Evolutionary conservation across 2,888 invertebrate genomes (phyloP).

Genomic region (Acanthosepion pharaonis): DNA sequence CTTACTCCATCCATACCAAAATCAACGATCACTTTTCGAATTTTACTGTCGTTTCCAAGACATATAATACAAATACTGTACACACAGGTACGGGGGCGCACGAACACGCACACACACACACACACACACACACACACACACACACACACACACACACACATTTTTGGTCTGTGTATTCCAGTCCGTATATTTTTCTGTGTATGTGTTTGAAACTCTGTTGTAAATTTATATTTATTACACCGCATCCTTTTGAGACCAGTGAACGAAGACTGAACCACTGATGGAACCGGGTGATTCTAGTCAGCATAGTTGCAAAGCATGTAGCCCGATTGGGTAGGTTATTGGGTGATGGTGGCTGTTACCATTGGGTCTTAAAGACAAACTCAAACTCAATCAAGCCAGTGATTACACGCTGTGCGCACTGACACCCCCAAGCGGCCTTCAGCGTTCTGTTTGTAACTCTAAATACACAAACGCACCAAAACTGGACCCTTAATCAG

Average conservation of each 20-base stretch:
- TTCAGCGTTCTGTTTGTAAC: neutral
- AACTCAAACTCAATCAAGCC: neutral
- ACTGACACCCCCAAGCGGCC: neutral
- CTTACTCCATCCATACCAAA: no score
- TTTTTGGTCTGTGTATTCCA: no score
- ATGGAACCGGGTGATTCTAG: neutral
- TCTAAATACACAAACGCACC: neutral
- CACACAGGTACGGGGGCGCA: no score
- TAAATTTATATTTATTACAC: no score
- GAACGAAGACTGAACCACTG: neutral
- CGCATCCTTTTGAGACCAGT: neutral
- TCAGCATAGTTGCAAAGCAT: neutral
- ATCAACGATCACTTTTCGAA: no score
- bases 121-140: no score
- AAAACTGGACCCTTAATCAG: slow-evolving; percentile 6
- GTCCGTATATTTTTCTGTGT: no score
- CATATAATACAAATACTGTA: no score
- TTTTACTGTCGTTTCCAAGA: no score
- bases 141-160: no score
- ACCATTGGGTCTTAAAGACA: neutral
- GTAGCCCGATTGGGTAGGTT: neutral
- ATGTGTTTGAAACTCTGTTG: no score
- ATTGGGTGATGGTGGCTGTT: neutral
- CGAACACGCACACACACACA: no score
- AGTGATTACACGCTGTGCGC: slow-evolving; percentile 33